Evolutionary conservation across 2,888 invertebrate species (phyloP), one percentile per base, ranked within the genome.

Genomic region (Acanthosoma haemorrhoidale): DNA sequence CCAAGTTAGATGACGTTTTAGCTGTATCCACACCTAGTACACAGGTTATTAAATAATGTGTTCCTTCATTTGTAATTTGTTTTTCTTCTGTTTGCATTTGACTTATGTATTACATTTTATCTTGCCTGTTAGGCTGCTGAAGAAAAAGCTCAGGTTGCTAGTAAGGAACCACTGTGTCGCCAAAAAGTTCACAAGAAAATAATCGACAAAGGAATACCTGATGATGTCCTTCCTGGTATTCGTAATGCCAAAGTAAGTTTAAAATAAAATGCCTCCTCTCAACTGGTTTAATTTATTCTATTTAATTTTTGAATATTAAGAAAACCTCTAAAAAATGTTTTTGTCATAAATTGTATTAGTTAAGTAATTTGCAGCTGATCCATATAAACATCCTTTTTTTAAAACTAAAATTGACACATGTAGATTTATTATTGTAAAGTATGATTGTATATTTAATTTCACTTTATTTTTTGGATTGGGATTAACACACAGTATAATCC

Each of bases 121-220:
- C 13, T 58, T 51, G 9, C 18, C 38, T 80, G 77, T 67, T 79
- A 82, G 78, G 83, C 88, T 82, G 81, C 84, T 68, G 86, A 87
- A 78, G 87, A 88, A 76, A 86, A 87, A 79, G 77, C 82, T 21
- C 81, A 84, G 72, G 81, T 82, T 63, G 77, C 83, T 16, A 85
- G 83, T 76, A 90, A 89, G 79, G 90, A 90, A 77, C 88, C 89
- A 8, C 80, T 90, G 5, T 87, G 87, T 74, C 85, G 86, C 81
- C 90, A 90, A 78, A 90, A 90, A 80, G 84, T 88, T 73, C 94
- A 94, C 79, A 87, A 88, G 77, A 94, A 93, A 84, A 88, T 94
- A 70, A 81, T 94, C 76, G 94, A 94, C 77, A 93, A 93, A 81
- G 94, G 94, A 70, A 84, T 92, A 76, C 94, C 94, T 9, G 94